Base-by-base conservation (phyloP, 2,888 invertebrate species). In the Agonopterix subpropinquella region DNA sequence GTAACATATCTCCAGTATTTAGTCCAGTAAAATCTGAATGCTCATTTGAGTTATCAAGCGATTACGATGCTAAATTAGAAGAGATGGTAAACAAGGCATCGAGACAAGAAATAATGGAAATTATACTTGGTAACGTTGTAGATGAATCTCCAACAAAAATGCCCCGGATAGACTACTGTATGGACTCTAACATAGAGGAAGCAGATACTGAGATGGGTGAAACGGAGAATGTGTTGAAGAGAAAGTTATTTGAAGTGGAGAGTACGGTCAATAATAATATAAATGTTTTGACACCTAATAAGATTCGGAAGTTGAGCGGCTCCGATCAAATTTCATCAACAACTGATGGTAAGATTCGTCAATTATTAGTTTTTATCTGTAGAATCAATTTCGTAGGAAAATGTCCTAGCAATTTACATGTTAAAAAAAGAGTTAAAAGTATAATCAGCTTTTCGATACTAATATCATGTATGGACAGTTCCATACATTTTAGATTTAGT, bases 41-140 rank as follows among this genome's bases (percentile, higher is more conserved):
- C 49, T 87, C 87, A 0, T 86, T 87, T 36, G 88, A 88, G 47
- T 46, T 88, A 1, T 77, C 79, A 0, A 83, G 74, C 49, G 88
- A 89, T 64, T 88, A 87, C 48, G 80, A 84, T 59, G 73, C 81
- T 1, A 85, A 79, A 62, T 70, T 89, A 49, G 75, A 86, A 59
- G 86, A 89, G 47, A 85, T 82, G 78, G 80, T 89, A 0, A 83
- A 79, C 13, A 84, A 77, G 44, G 82, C 88, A 11, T 87, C 89
- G 0, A 64, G 85, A 9, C 79, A 85, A 59, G 77, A 89, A 67
- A 84, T 89, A 2, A 80, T 89, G 85, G 88, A 89, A 49, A 89
- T 89, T 10, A 89, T 89, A 55, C 74, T 89, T 11, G 89, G 89
- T n/a, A 77, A 68, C 36, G 64, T 66, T 10, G 55, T 73, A 46